Base-by-base conservation (phyloP, 2,888 invertebrate species). In the Hypercompe scribonia region DNA sequence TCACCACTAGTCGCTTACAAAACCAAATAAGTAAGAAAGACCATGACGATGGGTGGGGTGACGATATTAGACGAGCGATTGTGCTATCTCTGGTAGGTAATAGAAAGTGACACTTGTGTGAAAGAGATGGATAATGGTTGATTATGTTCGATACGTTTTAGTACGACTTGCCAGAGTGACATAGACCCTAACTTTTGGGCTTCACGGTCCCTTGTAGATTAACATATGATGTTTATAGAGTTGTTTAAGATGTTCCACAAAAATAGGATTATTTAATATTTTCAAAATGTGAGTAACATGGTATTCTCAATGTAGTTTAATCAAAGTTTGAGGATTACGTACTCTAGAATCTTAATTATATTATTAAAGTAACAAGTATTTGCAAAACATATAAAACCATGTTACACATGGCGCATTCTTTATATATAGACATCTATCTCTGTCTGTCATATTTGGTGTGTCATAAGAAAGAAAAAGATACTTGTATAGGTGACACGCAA, bases 1-100 rank as follows among this genome's bases (percentile, higher is more conserved):
- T 83, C 80, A 77, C 82, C 81, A 81, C 84, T 81, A 71, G 80
- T 80, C 87, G 81, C 88, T 89, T 88, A 86, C 88, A 88, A 90
- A 90, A 90, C 86, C 84, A 86, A 87, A 87, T 86, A 85, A 71
- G 84, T 87, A 83, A 86, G 86, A 84, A 87, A 88, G 85, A 87
- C 88, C 87, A 87, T 84, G 80, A 73, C 76, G 76, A 87, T 87
- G 88, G 89, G 89, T 87, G 88, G 90, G 90, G 90, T 89, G 87
- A 87, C 82, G 81, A 85, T 83, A 87, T 86, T 81, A 85, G 88
- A 79, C 81, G 88, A 88, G 87, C 80, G 82, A 88, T 81, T 81
- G 81, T 68, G 81, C 79, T 78, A 65, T 72, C 79, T 75, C 77
- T n/a, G 46, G 33, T 66, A 71, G 50, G 66, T 70, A 42, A 61